These are phyloP conservation scores for Lucinisca nassula DNA, from an alignment of 2,888 invertebrate species.

Conservation along the genomic window DNA sequence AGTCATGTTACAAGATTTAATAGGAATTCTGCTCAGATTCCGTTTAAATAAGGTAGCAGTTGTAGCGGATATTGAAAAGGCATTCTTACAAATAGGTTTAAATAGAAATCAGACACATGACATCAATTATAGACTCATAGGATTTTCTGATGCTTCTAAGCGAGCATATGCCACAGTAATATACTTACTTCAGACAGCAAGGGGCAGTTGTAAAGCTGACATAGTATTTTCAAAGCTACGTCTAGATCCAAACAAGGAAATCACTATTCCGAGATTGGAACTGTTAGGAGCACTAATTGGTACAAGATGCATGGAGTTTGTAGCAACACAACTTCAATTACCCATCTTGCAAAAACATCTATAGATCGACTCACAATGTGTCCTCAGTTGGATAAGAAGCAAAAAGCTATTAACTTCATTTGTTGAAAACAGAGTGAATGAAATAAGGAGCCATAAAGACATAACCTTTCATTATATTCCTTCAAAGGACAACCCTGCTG, in stretches of 20 bases:
- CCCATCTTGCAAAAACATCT: neutral
- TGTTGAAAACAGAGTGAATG: constrained; percentile 9
- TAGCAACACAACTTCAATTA: neutral
- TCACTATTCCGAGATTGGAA: constrained; percentile 23
- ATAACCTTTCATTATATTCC: neutral
- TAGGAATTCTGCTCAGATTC: constrained; percentile 35
- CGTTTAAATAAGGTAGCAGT: constrained; percentile 13
- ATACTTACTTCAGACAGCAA: neutral
- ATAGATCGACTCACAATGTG: constrained; percentile 16
- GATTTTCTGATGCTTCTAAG: constrained; percentile 25
- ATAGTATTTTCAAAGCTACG: constrained; percentile 29
- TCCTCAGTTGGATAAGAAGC: neutral
- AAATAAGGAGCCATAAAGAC: neutral
- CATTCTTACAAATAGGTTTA: constrained; percentile 23
- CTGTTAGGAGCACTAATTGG: constrained; percentile 12
- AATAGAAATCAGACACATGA: neutral
- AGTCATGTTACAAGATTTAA: constrained; percentile 35
- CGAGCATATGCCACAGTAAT: constrained; percentile 8
- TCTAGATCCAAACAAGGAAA: constrained; percentile 10
- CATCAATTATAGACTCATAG: neutral
- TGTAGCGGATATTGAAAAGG: constrained; percentile 39
- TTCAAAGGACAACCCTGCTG: constrained; percentile 9
- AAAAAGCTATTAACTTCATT: neutral
- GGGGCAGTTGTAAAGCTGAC: neutral
- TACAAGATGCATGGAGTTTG: constrained; percentile 10